A percentile compares a stretch with the other conserved stretches of the same genome.
phyloP scores from a whole-genome alignment of 2,888 invertebrate genomes.

The Hermaeophaga mercurialis region DNA sequence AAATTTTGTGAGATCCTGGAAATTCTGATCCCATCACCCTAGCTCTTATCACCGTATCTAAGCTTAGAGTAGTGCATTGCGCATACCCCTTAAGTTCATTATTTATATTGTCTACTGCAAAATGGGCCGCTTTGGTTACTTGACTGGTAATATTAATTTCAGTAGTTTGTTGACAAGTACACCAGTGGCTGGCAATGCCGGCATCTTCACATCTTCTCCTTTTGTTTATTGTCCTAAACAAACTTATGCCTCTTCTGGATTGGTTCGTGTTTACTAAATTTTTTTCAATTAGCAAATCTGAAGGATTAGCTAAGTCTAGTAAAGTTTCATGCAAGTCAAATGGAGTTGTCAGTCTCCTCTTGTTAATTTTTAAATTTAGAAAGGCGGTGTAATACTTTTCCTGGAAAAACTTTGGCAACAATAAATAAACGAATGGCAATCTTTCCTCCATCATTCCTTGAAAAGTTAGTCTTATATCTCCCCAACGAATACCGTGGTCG shows the following conservation, averaged over 20 bases:
- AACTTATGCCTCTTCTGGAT: constrained; percentile 58
- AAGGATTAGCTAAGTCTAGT: constrained; percentile 66
- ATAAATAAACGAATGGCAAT: constrained; percentile 77
- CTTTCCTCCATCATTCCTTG: constrained; percentile 88
- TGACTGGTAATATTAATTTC: constrained; percentile 61
- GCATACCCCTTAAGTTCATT: constrained; percentile 63
- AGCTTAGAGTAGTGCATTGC: constrained; percentile 68
- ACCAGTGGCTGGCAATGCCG: constrained; percentile 83
- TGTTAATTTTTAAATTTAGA: constrained; percentile 69
- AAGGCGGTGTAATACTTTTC: constrained; percentile 66
- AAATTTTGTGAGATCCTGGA: constrained; percentile 52
- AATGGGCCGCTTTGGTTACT: constrained; percentile 65
- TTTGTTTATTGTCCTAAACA: constrained; percentile 74
- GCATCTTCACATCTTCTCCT: constrained; percentile 79
- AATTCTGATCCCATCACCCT: constrained; percentile 63
- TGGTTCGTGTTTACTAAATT: constrained; percentile 44
- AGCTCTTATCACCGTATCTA: constrained; percentile 69
- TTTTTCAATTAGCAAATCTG: constrained; percentile 22
- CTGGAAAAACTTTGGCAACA: constrained; percentile 75
- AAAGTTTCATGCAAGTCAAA: constrained; percentile 85
- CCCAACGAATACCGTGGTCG: constrained; percentile 91
- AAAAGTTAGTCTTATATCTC: constrained; percentile 79
- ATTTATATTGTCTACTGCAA: constrained; percentile 71
- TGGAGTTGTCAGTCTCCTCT: constrained; percentile 76
- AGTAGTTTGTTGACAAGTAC: constrained; percentile 78